phyloP scores from a whole-genome alignment of 2,113 vertebrate species.

The Tricholaema leucomelas region DNA sequence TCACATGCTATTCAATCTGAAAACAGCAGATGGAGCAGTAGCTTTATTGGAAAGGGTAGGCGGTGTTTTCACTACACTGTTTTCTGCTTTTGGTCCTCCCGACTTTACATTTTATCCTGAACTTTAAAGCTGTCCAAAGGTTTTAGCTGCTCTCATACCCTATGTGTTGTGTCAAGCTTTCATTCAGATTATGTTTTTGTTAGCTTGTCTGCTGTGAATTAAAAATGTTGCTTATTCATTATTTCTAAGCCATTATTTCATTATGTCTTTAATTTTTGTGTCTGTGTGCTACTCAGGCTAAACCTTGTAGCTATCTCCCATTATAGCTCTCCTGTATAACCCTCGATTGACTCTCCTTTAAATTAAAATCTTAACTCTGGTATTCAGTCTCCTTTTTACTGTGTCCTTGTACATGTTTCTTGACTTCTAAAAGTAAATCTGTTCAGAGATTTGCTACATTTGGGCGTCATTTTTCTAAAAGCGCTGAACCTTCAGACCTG shows the following conservation, averaged over 20 bases:
- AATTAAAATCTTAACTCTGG: background rate
- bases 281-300: background rate
- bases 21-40: conserved; percentile 69
- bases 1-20: background rate
- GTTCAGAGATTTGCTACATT: background rate
- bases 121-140: background rate
- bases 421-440: background rate
- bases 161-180: background rate
- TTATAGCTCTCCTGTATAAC: background rate
- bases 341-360: background rate
- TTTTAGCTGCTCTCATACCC: background rate
- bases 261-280: background rate
- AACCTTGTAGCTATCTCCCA: background rate
- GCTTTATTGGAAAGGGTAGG: background rate
- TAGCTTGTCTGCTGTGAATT: background rate
- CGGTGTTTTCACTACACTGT: background rate
- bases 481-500: background rate
- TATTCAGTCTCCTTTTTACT: background rate
- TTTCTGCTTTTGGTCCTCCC: background rate
- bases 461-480: background rate
- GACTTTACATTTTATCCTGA: background rate
- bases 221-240: background rate
- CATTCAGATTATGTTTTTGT: background rate
- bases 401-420: background rate
- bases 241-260: background rate